Evolutionary conservation across 2,113 vertebrate genomes (phyloP).

Genomic region (Nothocercus julius): DNA sequence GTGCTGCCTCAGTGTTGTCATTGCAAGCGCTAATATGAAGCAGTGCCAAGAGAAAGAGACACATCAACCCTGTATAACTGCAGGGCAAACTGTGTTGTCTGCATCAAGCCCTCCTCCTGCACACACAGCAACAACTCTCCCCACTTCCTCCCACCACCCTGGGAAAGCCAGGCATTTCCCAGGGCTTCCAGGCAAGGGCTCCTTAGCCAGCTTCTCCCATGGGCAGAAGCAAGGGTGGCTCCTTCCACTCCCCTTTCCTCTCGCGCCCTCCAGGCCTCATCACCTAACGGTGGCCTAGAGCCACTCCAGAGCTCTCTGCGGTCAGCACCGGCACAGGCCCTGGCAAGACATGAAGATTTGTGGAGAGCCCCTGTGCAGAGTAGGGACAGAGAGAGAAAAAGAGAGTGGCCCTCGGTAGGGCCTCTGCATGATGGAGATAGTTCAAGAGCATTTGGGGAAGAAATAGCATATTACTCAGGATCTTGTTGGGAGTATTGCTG

Average conservation of each 20-base stretch:
- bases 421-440: neutral
- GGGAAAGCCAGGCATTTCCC: neutral
- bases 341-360: neutral
- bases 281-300: neutral
- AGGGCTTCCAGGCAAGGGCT: neutral
- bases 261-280: rapidly evolving
- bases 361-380: neutral
- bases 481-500: neutral
- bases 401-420: neutral
- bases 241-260: neutral
- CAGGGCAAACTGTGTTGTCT: neutral
- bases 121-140: neutral
- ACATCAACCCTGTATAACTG: neutral
- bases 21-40: neutral
- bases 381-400: neutral
- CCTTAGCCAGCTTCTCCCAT: neutral
- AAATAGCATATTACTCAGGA: neutral
- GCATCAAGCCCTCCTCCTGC: neutral
- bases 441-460: neutral
- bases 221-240: neutral
- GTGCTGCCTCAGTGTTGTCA: neutral
- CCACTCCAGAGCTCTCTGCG: neutral
- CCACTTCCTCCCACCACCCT: neutral
- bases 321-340: neutral
- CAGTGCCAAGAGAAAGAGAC: neutral